Evolutionary conservation across 2,888 invertebrate genomes (phyloP).

Genomic region (Caenorhabditis sp.): DNA sequence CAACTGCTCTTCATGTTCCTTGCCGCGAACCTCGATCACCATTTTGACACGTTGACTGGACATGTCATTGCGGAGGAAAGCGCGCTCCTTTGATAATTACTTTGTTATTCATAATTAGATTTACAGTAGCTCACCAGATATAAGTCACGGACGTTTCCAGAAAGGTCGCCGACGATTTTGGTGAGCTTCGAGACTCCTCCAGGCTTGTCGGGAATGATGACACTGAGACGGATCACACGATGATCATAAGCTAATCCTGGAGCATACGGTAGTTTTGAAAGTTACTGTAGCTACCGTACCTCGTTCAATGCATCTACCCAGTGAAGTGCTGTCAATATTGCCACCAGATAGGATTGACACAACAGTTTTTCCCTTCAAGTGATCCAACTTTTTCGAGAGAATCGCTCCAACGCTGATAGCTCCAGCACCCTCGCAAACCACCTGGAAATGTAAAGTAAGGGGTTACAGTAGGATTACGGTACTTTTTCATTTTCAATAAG

Average conservation of each 20-base stretch:
- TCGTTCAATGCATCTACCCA: constrained; percentile 84
- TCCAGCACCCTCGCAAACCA: constrained; percentile 93
- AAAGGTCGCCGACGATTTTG: constrained; percentile 81
- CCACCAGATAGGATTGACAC: constrained; percentile 85
- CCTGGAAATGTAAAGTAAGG: constrained; percentile 86
- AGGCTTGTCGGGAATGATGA: constrained; percentile 84
- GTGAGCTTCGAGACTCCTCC: constrained; percentile 84
- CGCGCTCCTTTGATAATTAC: constrained; percentile 90
- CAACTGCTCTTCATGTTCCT: constrained; percentile 88
- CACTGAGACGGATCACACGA: constrained; percentile 84
- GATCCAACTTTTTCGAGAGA: constrained; percentile 88
- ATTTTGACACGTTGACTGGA: constrained; percentile 88
- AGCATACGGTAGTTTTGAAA: too few species aligned
- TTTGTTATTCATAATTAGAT: neutral
- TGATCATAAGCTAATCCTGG: constrained; percentile 87
- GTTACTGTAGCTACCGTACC: constrained; percentile 78
- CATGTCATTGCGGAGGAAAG: constrained; percentile 93
- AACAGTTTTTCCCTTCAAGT: constrained; percentile 76
- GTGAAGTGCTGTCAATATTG: constrained; percentile 85
- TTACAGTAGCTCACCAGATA: constrained; percentile 41
- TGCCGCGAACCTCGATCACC: constrained; percentile 92
- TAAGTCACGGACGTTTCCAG: constrained; percentile 54
- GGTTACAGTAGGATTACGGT: neutral
- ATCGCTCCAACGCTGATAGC: constrained; percentile 91
- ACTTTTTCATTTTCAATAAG: constrained; percentile 83